Base-by-base conservation (phyloP, 2,797 vertebrate species). In the Ciconia nigra region DNA sequence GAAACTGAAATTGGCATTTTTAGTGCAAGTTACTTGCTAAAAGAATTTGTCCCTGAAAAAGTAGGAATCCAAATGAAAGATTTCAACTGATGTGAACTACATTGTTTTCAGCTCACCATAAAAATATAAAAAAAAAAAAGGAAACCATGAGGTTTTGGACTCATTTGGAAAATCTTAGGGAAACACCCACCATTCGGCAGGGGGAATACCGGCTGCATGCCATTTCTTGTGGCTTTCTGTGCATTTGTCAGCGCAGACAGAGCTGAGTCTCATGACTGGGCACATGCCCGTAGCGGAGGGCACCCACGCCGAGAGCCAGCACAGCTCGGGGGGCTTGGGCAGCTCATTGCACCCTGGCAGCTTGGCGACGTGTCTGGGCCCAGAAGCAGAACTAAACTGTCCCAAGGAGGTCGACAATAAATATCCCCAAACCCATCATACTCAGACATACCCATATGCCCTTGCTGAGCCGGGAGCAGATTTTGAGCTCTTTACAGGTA, bases 371-470 rank as follows among this genome's bases (percentile, higher is more conserved):
- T 19, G 31, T 19, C 37, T n/a, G 42, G 7, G 15, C 24, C 78
- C 63, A 80, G 63, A 57, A 80, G 35, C 41, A 66, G 20, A 87
- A n/a, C n/a, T 31, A 46, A 76, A 46, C n/a, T 31, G n/a, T 66
- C 22, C 33, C 35, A 39, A 19, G 25, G 26, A 49, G 12, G 5
- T 4, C 0, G 0, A 31, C 37, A 33, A 51, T 10, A 31, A 47
- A 35, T 46, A n/a, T 18, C 24, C 7, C 47, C 42, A 76, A 80
- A 31, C 4, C 15, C 63, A 25, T n/a, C 21, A 7, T 2, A 22
- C 37, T 26, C 37, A 6, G 31, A 19, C 0, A 0, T 52, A 29
- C 18, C 25, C 42, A 15, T 0, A 1, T 0, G 2, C 22, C 72
- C 33, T 11, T 21, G 9, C 74, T 81, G 70, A 69, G 51, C 26